Conservation (phyloP, 1,140 invertebrate species). For the Acromyrmex heyeri region DNA sequence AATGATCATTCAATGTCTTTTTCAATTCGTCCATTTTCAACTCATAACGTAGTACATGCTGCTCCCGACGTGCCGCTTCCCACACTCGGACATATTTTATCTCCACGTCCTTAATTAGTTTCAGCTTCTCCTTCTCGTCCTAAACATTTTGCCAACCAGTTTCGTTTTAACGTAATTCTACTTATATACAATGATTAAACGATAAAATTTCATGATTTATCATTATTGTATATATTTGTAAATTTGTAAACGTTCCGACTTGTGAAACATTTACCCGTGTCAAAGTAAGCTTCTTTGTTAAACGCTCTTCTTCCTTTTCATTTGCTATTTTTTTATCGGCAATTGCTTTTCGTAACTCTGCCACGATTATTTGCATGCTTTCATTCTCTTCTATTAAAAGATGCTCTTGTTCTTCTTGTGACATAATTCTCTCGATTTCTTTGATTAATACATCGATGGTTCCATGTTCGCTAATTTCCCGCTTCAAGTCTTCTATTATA, state of each 20-base stretch:
- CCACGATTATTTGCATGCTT: slow-evolving; percentile 61
- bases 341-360: slow-evolving; percentile 67
- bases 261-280: slow-evolving; percentile 68
- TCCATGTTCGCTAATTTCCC: slow-evolving; percentile 74
- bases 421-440: slow-evolving; percentile 74
- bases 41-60: slow-evolving; percentile 75
- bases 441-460: slow-evolving; percentile 76
- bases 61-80: slow-evolving; percentile 80
- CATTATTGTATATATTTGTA: not conserved
- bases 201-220: slow-evolving; percentile 37
- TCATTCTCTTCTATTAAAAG: slow-evolving; percentile 65
- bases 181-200: slow-evolving; percentile 21
- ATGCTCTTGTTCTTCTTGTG: slow-evolving; percentile 67
- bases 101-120: slow-evolving; percentile 77
- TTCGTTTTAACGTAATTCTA: not conserved
- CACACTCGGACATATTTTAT: slow-evolving; percentile 78
- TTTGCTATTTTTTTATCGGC: slow-evolving; percentile 66
- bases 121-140: slow-evolving; percentile 79
- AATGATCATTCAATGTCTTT: slow-evolving; percentile 70
- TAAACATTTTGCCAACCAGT: slow-evolving; percentile 64
- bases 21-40: slow-evolving; percentile 75
- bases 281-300: slow-evolving; percentile 67
- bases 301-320: slow-evolving; percentile 58
- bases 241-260: not conserved
- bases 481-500: slow-evolving; percentile 76